phyloP scores from a whole-genome alignment of 2,797 vertebrate species.

The Squalus acanthias region DNA sequence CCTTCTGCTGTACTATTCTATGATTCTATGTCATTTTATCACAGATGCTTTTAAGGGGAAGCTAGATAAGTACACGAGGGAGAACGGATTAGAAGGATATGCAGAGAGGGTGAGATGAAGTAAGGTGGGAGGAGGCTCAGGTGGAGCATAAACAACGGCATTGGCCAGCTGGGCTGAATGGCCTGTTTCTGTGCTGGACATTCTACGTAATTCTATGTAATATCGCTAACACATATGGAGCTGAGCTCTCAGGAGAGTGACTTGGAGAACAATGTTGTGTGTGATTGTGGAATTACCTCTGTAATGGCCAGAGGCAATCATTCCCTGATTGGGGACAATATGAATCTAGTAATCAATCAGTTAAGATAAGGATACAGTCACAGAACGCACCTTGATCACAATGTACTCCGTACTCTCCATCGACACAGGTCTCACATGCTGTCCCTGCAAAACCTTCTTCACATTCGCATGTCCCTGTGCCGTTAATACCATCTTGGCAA shows the following conservation, averaged over 20 bases:
- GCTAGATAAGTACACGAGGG: background rate
- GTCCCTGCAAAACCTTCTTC: conserved; percentile 67
- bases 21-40: background rate
- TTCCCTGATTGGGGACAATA: background rate
- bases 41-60: background rate
- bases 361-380: background rate
- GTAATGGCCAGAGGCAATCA: background rate
- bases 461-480: conserved; percentile 74
- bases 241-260: background rate
- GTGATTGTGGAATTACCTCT: background rate
- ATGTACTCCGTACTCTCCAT: conserved; percentile 66
- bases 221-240: background rate
- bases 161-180: too few relatives aligned
- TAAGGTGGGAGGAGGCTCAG: background rate
- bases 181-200: too few relatives aligned
- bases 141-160: background rate
- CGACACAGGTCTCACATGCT: conserved; percentile 73
- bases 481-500: conserved; percentile 71
- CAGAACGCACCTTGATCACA: conserved; percentile 77
- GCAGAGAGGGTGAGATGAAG: background rate
- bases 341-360: too few relatives aligned
- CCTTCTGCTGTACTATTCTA: background rate
- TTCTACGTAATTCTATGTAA: too few relatives aligned
- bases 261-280: background rate
- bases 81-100: background rate